Evolutionary conservation across 2,113 vertebrate species (phyloP).

Genomic region (Ceyx cyanopectus): DNA sequence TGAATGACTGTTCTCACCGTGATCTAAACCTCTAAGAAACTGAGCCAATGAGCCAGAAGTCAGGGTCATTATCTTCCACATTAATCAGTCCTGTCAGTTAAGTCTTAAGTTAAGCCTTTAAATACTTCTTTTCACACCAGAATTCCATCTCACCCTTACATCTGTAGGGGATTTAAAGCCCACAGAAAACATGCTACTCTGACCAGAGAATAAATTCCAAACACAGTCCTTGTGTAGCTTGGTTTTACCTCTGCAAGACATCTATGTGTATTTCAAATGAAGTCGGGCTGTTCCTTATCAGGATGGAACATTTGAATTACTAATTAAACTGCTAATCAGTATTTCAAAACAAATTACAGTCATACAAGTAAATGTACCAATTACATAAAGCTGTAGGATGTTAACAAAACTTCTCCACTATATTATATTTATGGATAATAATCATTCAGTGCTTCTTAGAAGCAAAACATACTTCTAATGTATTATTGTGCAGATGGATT

Average conservation of each 20-base stretch:
- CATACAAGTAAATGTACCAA: neutral
- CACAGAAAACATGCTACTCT: neutral
- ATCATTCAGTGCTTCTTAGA: neutral
- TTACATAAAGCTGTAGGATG: neutral
- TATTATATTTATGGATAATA: neutral
- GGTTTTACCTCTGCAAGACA: neutral
- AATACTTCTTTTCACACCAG: slow-evolving; percentile 73
- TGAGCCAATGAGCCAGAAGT: slow-evolving; percentile 65
- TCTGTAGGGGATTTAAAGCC: slow-evolving; percentile 1
- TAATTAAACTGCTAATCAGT: neutral
- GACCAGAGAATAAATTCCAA: neutral
- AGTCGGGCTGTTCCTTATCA: neutral
- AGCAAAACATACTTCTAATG: neutral
- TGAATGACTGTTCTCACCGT: slow-evolving; percentile 17
- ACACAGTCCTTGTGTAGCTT: neutral
- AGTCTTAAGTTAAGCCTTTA: slow-evolving; percentile 64
- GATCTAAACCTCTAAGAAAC: slow-evolving; percentile 31
- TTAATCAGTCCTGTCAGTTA: slow-evolving; percentile 64
- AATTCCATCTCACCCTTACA: slow-evolving; percentile 37
- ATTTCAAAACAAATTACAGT: neutral
- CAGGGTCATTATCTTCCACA: slow-evolving; percentile 32
- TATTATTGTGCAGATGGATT: neutral
- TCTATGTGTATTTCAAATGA: neutral
- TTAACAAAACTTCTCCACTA: neutral
- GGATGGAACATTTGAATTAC: neutral